Evolutionary conservation across 1,140 invertebrate genomes (phyloP), one percentile per base, ranked within the genome.

Genomic region (Pteromalus puparum): DNA sequence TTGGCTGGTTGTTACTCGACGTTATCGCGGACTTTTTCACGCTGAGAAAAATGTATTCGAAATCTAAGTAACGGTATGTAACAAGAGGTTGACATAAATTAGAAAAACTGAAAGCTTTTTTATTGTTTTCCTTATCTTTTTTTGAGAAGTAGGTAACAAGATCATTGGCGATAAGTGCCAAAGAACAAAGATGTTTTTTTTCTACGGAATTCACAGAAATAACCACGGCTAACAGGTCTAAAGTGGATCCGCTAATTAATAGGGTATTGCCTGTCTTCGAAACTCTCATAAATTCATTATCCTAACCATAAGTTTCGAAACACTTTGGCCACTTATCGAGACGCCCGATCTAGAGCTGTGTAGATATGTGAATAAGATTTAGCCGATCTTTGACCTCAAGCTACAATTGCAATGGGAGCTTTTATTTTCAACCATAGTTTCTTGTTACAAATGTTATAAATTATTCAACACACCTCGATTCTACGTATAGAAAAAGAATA

Each of bases 241-340:
- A 24, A 30, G 34, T 34, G 78, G 61, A 83, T 75, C 42, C 78
- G 61, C 12, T 87, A 87, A 87, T 87, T 85, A 86, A 85, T 76
- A 70, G 82, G 70, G 72, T 85, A 75, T 76, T 86, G 80, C 61
- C 2, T 24, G 6, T 38, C 34, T 70, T 53, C 26, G 48, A 46
- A 73, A 65, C 61, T 46, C 75, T 74, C 74, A 61, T 72, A 74
- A 86, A 88, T 89, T 87, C 86, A 88, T 86, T 87, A 87, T 86
- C 61, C 67, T 67, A 76, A 86, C 46, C 48, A 48, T n/a, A 5
- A 42, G 21, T 15, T 79, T 74, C 34, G 15, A 83, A 48, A 21
- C 26, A 24, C 48, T 24, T 46, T 13, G 46, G 72, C 6, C 53
- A 28, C 26, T 86, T 87, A 87, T 85, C 80, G 79, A 53, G 21